Conservation (phyloP, 1,140 invertebrate genomes). For the Neuroterus valhalla region DNA sequence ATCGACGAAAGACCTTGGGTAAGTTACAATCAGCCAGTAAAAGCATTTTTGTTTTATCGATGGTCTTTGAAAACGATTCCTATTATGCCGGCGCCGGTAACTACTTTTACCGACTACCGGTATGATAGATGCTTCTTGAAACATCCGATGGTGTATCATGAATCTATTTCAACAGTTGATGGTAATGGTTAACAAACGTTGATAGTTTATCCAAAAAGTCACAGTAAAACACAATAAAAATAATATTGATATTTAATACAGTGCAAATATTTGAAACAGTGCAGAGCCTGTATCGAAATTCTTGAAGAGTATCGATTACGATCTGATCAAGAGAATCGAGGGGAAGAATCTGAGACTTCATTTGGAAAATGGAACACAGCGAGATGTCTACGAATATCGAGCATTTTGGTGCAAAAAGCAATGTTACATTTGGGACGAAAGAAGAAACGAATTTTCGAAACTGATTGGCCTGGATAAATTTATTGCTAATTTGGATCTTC, state of each 20-base stretch:
- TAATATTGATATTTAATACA: too few relatives aligned
- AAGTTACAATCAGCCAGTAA: slow-evolving; percentile 21
- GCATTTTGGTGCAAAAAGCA: slow-evolving; percentile 82
- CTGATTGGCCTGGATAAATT: slow-evolving; percentile 81
- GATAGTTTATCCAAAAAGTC: too few relatives aligned
- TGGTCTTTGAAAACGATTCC: too few relatives aligned
- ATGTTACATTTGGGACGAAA: slow-evolving; percentile 81
- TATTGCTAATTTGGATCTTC: slow-evolving; percentile 77
- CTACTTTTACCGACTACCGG: too few relatives aligned
- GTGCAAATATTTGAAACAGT: slow-evolving; percentile 32
- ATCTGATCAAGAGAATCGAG: slow-evolving; percentile 56
- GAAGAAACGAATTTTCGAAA: slow-evolving; percentile 78
- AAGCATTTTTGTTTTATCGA: too few relatives aligned
- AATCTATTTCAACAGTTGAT: too few relatives aligned
- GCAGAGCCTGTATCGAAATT: slow-evolving; percentile 29
- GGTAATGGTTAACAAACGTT: too few relatives aligned
- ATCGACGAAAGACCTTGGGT: slow-evolving; percentile 74
- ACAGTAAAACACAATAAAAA: too few relatives aligned
- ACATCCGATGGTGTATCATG: too few relatives aligned
- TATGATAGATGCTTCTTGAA: too few relatives aligned
- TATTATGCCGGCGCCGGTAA: too few relatives aligned
- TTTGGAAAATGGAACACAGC: slow-evolving; percentile 71
- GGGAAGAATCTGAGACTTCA: slow-evolving; percentile 63
- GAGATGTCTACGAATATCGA: slow-evolving; percentile 65
- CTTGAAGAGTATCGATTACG: slow-evolving; percentile 40